phyloP scores from a whole-genome alignment of 2,113 vertebrate species.

The Micronycteris hirsuta region DNA sequence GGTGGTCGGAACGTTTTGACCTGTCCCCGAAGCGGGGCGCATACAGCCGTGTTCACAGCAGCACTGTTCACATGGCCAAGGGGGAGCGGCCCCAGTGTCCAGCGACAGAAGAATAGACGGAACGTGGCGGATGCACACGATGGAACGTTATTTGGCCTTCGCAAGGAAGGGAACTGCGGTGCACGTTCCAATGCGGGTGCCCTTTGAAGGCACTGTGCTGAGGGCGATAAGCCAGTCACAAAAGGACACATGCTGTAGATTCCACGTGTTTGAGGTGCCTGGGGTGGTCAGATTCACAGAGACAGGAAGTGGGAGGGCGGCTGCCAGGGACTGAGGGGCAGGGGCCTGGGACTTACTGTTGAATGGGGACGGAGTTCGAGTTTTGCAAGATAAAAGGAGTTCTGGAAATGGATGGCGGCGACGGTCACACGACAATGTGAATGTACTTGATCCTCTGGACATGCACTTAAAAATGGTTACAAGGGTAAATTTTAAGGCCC shows the following conservation, averaged over 20 bases:
- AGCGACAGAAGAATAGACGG: fast-evolving
- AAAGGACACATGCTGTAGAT: not conserved
- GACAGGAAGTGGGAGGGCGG: not conserved
- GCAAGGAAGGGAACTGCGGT: not conserved
- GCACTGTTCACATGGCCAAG: not conserved
- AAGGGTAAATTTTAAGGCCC: not conserved
- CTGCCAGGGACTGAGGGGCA: too few relatives aligned
- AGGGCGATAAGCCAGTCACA: not conserved
- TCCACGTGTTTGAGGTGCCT: too few relatives aligned
- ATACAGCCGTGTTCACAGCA: not conserved
- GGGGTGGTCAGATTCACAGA: not conserved
- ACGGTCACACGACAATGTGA: fast-evolving
- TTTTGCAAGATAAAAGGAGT: not conserved
- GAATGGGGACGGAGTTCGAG: not conserved
- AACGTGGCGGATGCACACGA: fast-evolving
- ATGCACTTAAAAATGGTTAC: not conserved
- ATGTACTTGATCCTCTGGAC: too few relatives aligned
- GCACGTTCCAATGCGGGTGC: fast-evolving
- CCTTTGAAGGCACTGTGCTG: not conserved
- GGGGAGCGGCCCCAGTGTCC: not conserved
- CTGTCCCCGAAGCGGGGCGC: not conserved
- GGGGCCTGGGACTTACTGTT: not conserved
- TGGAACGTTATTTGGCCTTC: not conserved
- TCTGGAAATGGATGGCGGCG: too few relatives aligned
- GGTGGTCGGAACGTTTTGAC: not conserved